Evolutionary conservation across 92 coral and sea anemone species (phyloP).

Genomic region (Porites divaricata): DNA sequence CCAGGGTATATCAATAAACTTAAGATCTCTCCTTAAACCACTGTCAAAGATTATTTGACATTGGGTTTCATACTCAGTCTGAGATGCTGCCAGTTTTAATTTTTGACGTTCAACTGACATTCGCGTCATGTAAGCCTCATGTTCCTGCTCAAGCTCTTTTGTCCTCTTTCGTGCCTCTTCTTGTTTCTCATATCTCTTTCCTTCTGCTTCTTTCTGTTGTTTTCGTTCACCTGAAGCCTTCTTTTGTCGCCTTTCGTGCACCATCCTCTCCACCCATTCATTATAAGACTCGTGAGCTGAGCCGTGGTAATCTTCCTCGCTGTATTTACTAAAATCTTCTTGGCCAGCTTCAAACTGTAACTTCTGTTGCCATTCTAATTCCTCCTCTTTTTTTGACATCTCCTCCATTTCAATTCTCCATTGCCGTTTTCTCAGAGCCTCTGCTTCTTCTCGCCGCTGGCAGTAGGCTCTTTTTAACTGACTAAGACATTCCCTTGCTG

Average conservation of each 20-base stretch:
- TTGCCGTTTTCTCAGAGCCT: constrained; percentile 38
- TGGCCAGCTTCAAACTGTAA: constrained; percentile 75
- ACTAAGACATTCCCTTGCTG: constrained; percentile 58
- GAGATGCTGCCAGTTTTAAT: constrained; percentile 36
- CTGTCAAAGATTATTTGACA: constrained; percentile 69
- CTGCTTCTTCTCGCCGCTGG: constrained; percentile 30
- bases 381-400: constrained; percentile 36
- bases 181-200: constrained; percentile 12
- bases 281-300: constrained; percentile 73
- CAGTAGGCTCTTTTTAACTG: constrained; percentile 50
- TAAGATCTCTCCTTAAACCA: constrained; percentile 19
- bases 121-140: constrained; percentile 66
- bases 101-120: constrained; percentile 51
- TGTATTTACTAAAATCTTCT: constrained; percentile 59
- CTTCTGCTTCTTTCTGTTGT: constrained; percentile 37
- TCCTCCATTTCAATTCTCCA: constrained; percentile 50
- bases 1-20: constrained; percentile 83
- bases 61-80: constrained; percentile 63
- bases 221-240: constrained; percentile 6
- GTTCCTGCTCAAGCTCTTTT: constrained; percentile 71
- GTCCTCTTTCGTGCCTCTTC: constrained; percentile 70
- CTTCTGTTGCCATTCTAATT: constrained; percentile 88
- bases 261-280: constrained; percentile 88
- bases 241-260: constrained; percentile 61
- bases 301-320: constrained; percentile 54